phyloP scores from a whole-genome alignment of 37 sponge, comb jelly and placozoan genomes.

The Petrosia ficiformis region DNA sequence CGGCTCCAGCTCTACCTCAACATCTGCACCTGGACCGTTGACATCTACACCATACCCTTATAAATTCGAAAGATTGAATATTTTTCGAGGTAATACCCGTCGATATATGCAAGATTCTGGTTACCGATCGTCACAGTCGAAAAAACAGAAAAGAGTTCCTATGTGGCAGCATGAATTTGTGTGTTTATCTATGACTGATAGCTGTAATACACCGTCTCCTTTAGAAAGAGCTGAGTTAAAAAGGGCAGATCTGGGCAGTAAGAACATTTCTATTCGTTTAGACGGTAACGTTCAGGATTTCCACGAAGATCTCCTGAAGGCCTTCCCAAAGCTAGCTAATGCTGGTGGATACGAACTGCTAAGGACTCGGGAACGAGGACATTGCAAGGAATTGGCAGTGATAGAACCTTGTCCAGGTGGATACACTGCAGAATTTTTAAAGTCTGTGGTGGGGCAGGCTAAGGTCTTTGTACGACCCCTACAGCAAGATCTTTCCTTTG shows the following conservation, averaged over 20 bases:
- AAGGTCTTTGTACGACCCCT: too few species aligned
- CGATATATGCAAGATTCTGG: too few species aligned
- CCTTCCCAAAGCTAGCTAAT: slow-evolving; percentile 6
- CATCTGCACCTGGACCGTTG: too few species aligned
- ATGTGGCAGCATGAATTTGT: slow-evolving; percentile 30
- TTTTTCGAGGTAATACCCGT: too few species aligned
- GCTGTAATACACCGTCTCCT: background rate
- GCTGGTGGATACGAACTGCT: slow-evolving; percentile 36
- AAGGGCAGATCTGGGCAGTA: slow-evolving; percentile 19
- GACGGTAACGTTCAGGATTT: slow-evolving; percentile 2
- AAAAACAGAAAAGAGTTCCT: background rate
- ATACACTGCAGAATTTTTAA: too few species aligned
- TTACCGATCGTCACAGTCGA: too few species aligned
- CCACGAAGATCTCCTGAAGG: background rate
- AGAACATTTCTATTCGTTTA: background rate
- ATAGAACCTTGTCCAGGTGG: slow-evolving; percentile 10
- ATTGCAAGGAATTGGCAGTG: background rate
- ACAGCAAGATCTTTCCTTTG: too few species aligned
- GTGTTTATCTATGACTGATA: background rate
- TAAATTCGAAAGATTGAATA: too few species aligned
- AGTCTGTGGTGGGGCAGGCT: too few species aligned
- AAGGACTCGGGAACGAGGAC: background rate
- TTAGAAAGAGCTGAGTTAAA: slow-evolving; percentile 15
- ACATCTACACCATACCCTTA: too few species aligned
- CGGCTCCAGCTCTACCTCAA: too few species aligned